phyloP scores from a whole-genome alignment of 2,113 vertebrate genomes.

The Megalops atlanticus region DNA sequence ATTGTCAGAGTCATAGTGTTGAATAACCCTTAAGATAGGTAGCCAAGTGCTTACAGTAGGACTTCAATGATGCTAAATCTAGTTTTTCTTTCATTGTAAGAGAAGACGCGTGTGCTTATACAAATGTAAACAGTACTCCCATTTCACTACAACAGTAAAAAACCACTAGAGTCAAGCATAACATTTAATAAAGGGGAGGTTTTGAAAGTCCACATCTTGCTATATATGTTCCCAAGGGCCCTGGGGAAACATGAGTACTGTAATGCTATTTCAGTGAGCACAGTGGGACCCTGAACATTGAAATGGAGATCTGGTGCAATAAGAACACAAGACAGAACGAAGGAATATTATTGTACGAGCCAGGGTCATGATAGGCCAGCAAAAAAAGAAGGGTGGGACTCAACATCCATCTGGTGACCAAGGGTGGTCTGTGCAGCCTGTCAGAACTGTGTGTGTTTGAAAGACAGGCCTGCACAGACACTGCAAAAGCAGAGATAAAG shows the following conservation, averaged over 20 bases:
- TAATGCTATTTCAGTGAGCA: constrained; percentile 2
- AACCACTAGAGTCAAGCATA: constrained; percentile 14
- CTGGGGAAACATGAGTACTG: not conserved
- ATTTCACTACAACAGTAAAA: constrained; percentile 27
- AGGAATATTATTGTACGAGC: constrained; percentile 14
- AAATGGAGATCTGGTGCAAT: not conserved
- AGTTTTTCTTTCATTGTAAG: not conserved
- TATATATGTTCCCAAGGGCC: not conserved
- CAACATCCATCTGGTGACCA: not conserved
- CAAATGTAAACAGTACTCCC: constrained; percentile 23
- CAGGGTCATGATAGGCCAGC: constrained; percentile 11
- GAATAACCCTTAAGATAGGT: constrained; percentile 15
- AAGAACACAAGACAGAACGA: not conserved
- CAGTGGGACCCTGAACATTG: constrained; percentile 8
- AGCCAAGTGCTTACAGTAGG: constrained; percentile 20
- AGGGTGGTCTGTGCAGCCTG: not conserved
- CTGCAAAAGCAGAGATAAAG: not conserved
- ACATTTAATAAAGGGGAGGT: constrained; percentile 28
- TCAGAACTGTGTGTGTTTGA: constrained; percentile 16
- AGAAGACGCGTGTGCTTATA: constrained; percentile 19
- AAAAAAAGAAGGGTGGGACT: not conserved
- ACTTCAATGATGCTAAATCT: constrained; percentile 25
- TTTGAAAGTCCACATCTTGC: constrained; percentile 14
- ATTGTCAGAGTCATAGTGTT: constrained; percentile 4
- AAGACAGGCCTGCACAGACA: not conserved